These are phyloP conservation scores for Phymorhynchus buccinoides DNA, from an alignment of 1,140 invertebrate species.

Conservation along the genomic window DNA sequence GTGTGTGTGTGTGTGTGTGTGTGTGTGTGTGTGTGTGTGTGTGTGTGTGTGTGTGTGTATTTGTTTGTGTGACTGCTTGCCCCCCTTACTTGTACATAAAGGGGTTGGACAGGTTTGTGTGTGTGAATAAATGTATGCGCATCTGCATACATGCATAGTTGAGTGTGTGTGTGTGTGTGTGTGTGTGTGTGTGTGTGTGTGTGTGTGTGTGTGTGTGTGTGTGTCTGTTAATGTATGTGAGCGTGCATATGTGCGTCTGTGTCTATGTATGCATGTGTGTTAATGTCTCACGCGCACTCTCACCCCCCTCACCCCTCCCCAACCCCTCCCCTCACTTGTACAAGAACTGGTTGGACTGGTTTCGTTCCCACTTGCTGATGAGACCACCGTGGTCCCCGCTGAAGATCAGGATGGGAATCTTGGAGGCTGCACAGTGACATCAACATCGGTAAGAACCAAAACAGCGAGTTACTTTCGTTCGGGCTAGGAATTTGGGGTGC, in stretches of 20 bases:
- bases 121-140: no score
- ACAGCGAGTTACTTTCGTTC: no score
- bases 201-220: neutral
- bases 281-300: no score
- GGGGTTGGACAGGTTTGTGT: no score
- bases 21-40: neutral
- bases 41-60: neutral
- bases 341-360: slow-evolving; percentile 73
- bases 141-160: no score
- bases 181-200: no score
- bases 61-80: no score
- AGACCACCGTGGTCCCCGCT: slow-evolving; percentile 70
- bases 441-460: no score
- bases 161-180: no score
- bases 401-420: slow-evolving; percentile 71
- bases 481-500: no score
- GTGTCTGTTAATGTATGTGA: neutral
- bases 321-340: slow-evolving; percentile 72
- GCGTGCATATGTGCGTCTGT: neutral
- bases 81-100: no score
- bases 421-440: slow-evolving; percentile 64
- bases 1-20: neutral
- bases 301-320: no score
- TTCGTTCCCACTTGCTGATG: slow-evolving; percentile 73
- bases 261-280: neutral